These are phyloP conservation scores for rabbit (Oryctolagus cuniculus) DNA, from an alignment of 2,113 vertebrate species.

Conservation along the genomic window mOryCun1.1 NC_091441.1:88534001-88534500, in stretches of 20 bases:
- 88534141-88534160: not conserved
- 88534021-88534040: not conserved
- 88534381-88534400: not conserved
- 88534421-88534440: not conserved
- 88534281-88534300: not conserved
- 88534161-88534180: slow-evolving; percentile 19
- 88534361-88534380: not conserved
- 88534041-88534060: not conserved
- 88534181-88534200: not conserved
- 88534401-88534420: not conserved
- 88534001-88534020: not conserved
- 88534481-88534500: not conserved
- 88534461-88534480: slow-evolving; percentile 40
- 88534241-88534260: not conserved
- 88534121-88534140: slow-evolving; percentile 14
- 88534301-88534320: not conserved
- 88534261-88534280: not conserved
- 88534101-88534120: not conserved
- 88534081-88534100: not conserved
- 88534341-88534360: slow-evolving; percentile 6
- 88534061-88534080: no score
- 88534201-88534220: not conserved
- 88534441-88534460: not conserved
- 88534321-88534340: not conserved
- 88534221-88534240: not conserved